phyloP scores from a whole-genome alignment of 2,888 invertebrate genomes.

The Acanthosepion lycidas region DNA sequence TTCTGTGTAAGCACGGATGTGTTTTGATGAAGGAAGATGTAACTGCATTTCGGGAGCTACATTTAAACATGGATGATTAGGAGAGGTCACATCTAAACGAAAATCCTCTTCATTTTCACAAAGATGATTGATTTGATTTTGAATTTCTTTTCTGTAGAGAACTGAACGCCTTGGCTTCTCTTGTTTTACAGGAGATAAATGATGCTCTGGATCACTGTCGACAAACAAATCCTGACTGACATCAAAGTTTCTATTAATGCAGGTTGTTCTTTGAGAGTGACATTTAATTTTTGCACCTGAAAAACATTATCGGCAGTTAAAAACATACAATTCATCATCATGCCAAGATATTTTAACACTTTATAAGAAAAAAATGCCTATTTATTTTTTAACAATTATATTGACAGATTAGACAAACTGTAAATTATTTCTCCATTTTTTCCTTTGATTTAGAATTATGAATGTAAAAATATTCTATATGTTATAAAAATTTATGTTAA shows the following conservation, averaged over 20 bases:
- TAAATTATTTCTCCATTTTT: too few relatives aligned
- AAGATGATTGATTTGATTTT: background rate
- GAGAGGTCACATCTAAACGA: constrained; percentile 46
- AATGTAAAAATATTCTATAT: too few relatives aligned
- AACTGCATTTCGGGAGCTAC: background rate
- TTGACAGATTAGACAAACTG: background rate
- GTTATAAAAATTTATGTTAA: too few relatives aligned
- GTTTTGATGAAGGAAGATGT: background rate
- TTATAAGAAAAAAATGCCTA: background rate
- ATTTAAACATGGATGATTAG: constrained; percentile 44
- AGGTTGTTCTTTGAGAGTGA: background rate
- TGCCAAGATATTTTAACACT: background rate
- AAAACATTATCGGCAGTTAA: background rate
- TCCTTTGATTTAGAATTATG: too few relatives aligned
- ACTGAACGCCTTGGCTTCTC: background rate
- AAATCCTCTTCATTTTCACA: background rate
- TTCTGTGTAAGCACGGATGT: background rate
- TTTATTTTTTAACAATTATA: background rate
- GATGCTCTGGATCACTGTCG: constrained; percentile 40
- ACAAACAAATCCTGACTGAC: constrained; percentile 37
- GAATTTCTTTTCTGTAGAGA: background rate
- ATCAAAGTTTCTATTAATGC: background rate
- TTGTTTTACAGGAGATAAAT: background rate
- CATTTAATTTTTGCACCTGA: background rate
- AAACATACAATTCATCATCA: background rate